Evolutionary conservation across 2,797 vertebrate species (phyloP).

Genomic region (Pantherophis vulpinus): DNA sequence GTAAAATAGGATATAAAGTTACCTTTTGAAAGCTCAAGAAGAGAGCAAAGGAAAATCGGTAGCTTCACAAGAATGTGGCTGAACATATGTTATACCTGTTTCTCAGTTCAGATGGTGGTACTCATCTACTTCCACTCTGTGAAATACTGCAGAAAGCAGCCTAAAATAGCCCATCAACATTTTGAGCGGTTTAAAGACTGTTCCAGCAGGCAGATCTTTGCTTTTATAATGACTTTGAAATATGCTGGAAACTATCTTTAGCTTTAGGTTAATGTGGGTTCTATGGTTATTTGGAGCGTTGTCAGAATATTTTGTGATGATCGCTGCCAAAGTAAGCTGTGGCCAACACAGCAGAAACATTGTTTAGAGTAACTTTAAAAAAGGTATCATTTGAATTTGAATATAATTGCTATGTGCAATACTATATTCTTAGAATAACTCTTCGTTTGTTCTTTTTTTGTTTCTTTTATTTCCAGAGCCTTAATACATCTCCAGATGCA

Average conservation of each 20-base stretch:
- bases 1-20: conserved; percentile 20
- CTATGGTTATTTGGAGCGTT: neutral
- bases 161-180: neutral
- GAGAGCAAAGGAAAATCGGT: neutral
- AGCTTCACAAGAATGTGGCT: neutral
- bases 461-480: neutral
- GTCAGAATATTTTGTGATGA: neutral
- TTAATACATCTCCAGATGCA: neutral
- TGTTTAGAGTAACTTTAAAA: neutral
- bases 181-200: neutral
- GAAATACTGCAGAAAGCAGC: neutral
- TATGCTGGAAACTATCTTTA: neutral
- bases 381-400: neutral
- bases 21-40: neutral
- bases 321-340: neutral
- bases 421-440: neutral
- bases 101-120: neutral
- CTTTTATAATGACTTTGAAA: neutral
- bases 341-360: neutral
- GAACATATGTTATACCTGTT: neutral
- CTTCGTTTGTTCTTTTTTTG: neutral
- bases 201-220: neutral
- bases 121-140: neutral
- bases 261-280: neutral
- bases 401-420: neutral